phyloP scores from a whole-genome alignment of 2,113 vertebrate genomes.

The Cyanistes caeruleus region DNA sequence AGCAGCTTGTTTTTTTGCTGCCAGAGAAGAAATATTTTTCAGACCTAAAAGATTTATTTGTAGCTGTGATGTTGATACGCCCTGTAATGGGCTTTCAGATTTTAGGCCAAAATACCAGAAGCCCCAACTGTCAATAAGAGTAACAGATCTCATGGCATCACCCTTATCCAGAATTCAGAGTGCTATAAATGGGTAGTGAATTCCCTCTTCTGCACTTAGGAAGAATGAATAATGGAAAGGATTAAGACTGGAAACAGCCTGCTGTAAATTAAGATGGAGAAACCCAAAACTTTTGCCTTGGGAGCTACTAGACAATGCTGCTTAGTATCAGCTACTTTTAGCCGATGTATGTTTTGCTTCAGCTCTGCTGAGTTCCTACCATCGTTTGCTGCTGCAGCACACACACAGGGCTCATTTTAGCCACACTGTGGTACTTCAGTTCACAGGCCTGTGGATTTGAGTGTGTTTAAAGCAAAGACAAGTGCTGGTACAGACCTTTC shows the following conservation, averaged over 20 bases:
- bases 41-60: conserved; percentile 4
- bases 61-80: conserved; percentile 9
- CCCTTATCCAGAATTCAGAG: background rate
- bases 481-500: background rate
- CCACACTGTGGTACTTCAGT: background rate
- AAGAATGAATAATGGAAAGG: background rate
- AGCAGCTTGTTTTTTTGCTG: conserved; percentile 24
- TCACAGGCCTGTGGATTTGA: background rate
- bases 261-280: background rate
- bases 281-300: background rate
- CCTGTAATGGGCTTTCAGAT: background rate
- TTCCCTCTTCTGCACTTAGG: background rate
- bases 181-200: background rate
- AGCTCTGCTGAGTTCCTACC: background rate
- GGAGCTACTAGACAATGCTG: background rate
- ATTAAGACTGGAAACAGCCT: background rate
- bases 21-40: conserved; percentile 21
- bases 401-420: background rate
- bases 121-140: background rate
- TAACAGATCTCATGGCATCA: background rate
- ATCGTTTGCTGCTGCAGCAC: rapidly evolving
- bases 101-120: conserved; percentile 19
- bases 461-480: background rate
- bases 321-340: background rate
- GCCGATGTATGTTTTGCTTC: background rate